These are phyloP conservation scores for Litocranius walleri DNA, from an alignment of 2,113 vertebrate species.

Conservation along the genomic window DNA sequence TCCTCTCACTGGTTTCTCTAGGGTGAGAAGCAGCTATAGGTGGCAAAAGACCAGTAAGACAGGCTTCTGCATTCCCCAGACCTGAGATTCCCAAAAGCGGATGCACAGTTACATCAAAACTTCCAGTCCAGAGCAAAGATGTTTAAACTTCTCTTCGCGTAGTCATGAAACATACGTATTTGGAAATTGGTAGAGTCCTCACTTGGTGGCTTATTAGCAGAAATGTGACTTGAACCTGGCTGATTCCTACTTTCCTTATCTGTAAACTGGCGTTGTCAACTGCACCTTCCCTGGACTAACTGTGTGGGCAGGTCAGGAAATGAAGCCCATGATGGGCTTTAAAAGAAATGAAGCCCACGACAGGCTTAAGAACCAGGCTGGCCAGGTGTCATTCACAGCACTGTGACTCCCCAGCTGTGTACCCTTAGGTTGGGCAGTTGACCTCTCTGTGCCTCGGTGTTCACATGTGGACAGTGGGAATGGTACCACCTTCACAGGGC, in stretches of 20 bases:
- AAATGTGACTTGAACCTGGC: not conserved
- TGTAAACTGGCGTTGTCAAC: not conserved
- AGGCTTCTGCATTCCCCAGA: not conserved
- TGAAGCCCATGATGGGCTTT: not conserved
- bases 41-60: not conserved
- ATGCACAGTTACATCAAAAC: rapidly evolving
- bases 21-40: not conserved
- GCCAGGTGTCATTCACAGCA: not conserved
- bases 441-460: not conserved
- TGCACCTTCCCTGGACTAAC: not conserved
- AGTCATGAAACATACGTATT: rapidly evolving
- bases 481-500: not conserved
- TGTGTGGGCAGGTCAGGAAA: not conserved
- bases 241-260: not conserved
- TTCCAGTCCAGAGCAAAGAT: not conserved
- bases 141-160: not conserved
- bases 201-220: not conserved
- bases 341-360: not conserved
- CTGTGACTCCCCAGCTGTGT: not conserved
- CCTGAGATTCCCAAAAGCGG: no score
- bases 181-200: no score
- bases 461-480: not conserved
- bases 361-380: not conserved
- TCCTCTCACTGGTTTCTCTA: not conserved
- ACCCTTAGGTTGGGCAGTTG: not conserved